phyloP scores from a whole-genome alignment of 2,888 invertebrate species.

The Homarus gammarus region DNA sequence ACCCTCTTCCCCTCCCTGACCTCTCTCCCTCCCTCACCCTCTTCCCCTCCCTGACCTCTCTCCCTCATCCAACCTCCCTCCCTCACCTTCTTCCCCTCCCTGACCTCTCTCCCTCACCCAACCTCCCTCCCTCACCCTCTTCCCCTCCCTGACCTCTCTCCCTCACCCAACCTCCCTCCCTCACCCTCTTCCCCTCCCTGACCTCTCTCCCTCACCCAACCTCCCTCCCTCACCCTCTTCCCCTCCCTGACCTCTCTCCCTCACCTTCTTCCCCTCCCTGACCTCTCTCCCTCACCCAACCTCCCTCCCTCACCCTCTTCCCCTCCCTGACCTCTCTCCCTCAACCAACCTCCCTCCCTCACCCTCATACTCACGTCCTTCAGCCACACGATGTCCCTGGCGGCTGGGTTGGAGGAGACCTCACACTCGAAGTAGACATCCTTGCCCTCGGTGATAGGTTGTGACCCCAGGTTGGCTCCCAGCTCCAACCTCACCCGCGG shows the following conservation, averaged over 20 bases:
- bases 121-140: too few relatives aligned
- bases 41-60: neutral
- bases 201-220: neutral
- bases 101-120: too few relatives aligned
- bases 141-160: neutral
- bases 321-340: conserved; percentile 20
- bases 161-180: neutral
- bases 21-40: neutral
- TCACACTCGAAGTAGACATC: conserved; percentile 55
- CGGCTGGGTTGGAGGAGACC: conserved; percentile 39
- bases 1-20: neutral
- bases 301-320: too few relatives aligned
- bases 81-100: too few relatives aligned
- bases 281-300: too few relatives aligned
- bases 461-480: conserved; percentile 17
- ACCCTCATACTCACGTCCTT: conserved; percentile 28
- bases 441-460: conserved; percentile 44
- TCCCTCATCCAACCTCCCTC: neutral
- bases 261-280: too few relatives aligned
- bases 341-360: conserved; percentile 23
- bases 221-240: conserved; percentile 10
- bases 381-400: conserved; percentile 40
- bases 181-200: neutral
- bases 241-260: too few relatives aligned
- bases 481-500: conserved; percentile 28